Percentiles rank a stretch among this genome's conserved stretches.
These are phyloP conservation scores for Parauchenoglanis ngamensis DNA, from an alignment of 2,797 vertebrate genomes.

Conservation along the genomic window DNA sequence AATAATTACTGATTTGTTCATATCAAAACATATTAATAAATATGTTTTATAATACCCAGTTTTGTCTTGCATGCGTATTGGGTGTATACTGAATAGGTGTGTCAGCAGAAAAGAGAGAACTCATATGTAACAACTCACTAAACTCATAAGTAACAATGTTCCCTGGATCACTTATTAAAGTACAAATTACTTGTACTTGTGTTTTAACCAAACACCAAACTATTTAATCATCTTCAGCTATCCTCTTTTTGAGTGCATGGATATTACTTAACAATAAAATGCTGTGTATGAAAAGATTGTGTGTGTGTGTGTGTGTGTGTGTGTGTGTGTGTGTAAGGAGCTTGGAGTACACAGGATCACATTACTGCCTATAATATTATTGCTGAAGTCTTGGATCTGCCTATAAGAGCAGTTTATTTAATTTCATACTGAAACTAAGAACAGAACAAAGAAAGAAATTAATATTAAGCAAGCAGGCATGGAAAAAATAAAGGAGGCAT, in stretches of 20 bases:
- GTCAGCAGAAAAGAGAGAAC: too few relatives aligned
- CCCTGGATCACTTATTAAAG: too few relatives aligned
- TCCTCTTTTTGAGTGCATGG: background rate
- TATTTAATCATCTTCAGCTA: background rate
- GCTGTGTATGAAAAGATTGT: conserved; percentile 5
- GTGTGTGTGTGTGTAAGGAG: background rate
- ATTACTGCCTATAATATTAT: conserved; percentile 8
- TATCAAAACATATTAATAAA: too few relatives aligned
- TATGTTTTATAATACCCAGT: too few relatives aligned
- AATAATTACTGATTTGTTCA: too few relatives aligned
- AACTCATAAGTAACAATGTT: too few relatives aligned
- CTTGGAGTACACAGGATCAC: background rate
- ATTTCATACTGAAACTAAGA: background rate
- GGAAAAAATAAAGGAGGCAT: background rate
- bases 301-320: background rate
- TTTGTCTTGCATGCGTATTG: too few relatives aligned
- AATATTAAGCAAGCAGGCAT: background rate
- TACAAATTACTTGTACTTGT: too few relatives aligned
- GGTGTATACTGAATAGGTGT: too few relatives aligned
- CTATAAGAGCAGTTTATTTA: conserved; percentile 1
- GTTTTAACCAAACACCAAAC: background rate
- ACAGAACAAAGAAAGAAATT: background rate
- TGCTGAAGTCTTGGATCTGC: background rate
- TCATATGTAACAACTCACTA: too few relatives aligned
- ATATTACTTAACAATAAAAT: background rate